phyloP scores from a whole-genome alignment of 1,140 invertebrate genomes.

The Brachionus koreanus region DNA sequence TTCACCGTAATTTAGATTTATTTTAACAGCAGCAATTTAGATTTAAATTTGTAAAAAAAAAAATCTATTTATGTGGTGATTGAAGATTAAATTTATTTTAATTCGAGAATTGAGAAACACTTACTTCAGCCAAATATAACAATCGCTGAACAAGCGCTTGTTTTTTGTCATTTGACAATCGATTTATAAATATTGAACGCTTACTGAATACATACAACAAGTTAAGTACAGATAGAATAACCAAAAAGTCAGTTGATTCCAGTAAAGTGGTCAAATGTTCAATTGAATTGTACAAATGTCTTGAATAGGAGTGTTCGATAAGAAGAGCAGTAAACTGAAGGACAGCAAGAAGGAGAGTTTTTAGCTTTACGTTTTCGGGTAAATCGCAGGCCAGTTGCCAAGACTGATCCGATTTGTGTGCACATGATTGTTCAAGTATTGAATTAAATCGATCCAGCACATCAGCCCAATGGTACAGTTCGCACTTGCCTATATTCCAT shows the following conservation, averaged over 20 bases:
- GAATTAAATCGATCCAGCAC: slow-evolving; percentile 77
- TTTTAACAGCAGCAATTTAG: too few species aligned
- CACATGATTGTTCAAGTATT: slow-evolving; percentile 72
- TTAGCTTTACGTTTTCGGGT: slow-evolving; percentile 68
- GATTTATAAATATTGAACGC: slow-evolving; percentile 80
- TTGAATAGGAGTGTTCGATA: slow-evolving; percentile 83
- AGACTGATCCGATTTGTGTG: slow-evolving; percentile 63
- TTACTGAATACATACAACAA: slow-evolving; percentile 87
- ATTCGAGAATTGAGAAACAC: slow-evolving; percentile 45
- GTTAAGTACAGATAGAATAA: slow-evolving; percentile 79
- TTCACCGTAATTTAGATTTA: too few species aligned
- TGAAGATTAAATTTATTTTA: background rate
- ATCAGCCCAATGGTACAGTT: slow-evolving; percentile 84
- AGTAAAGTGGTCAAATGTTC: slow-evolving; percentile 78
- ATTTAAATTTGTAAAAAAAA: too few species aligned
- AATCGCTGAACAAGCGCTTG: slow-evolving; percentile 71
- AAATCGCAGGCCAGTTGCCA: slow-evolving; percentile 76
- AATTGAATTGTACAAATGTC: slow-evolving; percentile 85
- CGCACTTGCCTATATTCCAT: slow-evolving; percentile 85
- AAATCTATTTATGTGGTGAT: background rate
- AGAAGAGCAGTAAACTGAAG: slow-evolving; percentile 78
- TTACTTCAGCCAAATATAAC: slow-evolving; percentile 75
- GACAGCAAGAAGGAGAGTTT: slow-evolving; percentile 72
- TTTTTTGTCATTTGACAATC: slow-evolving; percentile 69
- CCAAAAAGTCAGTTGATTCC: slow-evolving; percentile 77